phyloP scores from a whole-genome alignment of 2,888 invertebrate genomes.

The Morinoia aosen region DNA sequence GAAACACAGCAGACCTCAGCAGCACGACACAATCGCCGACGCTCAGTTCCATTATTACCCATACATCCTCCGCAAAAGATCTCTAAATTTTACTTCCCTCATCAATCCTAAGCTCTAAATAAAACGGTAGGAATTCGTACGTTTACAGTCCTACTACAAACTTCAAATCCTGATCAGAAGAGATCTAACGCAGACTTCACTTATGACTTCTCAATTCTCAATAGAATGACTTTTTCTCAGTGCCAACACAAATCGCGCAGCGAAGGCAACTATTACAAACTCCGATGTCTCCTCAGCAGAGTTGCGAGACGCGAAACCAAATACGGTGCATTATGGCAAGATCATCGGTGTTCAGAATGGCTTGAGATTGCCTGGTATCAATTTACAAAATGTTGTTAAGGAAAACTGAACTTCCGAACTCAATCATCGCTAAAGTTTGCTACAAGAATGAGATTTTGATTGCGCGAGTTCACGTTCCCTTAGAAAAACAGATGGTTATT shows the following conservation, averaged over 20 bases:
- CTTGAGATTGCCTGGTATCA: background rate
- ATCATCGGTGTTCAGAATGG: background rate
- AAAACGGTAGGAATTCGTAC: background rate
- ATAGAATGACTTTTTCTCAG: background rate
- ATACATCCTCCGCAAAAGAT: no score
- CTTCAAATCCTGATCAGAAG: background rate
- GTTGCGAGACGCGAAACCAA: background rate
- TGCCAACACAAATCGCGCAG: background rate
- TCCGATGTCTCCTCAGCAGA: background rate
- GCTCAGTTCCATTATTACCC: no score
- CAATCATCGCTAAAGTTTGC: background rate
- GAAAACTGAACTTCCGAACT: background rate
- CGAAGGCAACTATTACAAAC: background rate
- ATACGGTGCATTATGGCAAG: background rate
- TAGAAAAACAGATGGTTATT: background rate
- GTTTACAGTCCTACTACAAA: background rate
- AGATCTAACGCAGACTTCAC: background rate
- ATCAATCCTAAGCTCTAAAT: no score
- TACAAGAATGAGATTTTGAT: background rate
- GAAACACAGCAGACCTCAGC: no score
- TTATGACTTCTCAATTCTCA: background rate
- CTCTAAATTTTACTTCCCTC: no score
- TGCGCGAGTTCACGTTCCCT: background rate
- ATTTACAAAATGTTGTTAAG: background rate
- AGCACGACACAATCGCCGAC: no score